A percentile compares a stretch with the other conserved stretches of the same genome.
phyloP scores from a whole-genome alignment of 2,797 vertebrate genomes.

The Muraenolepis orangiensis region DNA sequence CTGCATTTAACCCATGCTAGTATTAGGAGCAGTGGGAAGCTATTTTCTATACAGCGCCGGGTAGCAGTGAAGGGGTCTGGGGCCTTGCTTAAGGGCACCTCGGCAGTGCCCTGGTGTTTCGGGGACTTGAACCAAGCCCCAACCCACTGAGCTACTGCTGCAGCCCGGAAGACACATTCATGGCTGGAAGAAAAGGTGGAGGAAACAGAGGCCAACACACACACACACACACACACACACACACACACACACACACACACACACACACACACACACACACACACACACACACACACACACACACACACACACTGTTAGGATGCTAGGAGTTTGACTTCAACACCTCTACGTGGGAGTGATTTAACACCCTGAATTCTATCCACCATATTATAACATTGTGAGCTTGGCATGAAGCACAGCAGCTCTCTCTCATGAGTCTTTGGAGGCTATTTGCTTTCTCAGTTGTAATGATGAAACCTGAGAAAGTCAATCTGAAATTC shows the following conservation, averaged over 20 bases:
- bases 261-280: no score
- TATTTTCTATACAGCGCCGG: no score
- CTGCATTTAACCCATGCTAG: no score
- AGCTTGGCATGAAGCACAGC: neutral
- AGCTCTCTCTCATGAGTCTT: neutral
- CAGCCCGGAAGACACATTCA: neutral
- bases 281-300: neutral
- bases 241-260: no score
- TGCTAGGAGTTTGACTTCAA: neutral
- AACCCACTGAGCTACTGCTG: no score
- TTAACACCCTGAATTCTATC: neutral
- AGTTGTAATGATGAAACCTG: neutral
- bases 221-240: no score
- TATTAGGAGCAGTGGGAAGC: no score
- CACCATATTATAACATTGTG: neutral
- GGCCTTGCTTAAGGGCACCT: no score
- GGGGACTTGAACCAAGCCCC: no score
- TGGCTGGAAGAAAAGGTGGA: neutral
- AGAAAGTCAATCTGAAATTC: neutral
- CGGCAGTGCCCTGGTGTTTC: no score
- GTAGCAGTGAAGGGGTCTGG: no score
- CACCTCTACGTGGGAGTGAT: neutral
- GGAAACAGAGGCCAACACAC: no score
- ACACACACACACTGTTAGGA: neutral
- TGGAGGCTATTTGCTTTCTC: neutral